Conservation (phyloP, 2,113 vertebrate genomes). For the Drymodes brunneopygia region DNA sequence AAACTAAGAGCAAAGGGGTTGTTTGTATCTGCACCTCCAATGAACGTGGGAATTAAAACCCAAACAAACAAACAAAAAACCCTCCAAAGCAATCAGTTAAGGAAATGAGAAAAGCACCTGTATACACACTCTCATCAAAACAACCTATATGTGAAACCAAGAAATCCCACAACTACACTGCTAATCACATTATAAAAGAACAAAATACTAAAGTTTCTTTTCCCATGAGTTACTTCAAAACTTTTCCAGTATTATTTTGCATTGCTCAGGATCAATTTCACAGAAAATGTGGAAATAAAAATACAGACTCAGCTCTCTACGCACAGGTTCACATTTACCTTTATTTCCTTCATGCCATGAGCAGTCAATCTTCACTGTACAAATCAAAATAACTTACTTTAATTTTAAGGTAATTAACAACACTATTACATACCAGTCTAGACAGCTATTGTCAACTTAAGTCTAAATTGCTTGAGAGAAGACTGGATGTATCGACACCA, state of each 20-base stretch:
- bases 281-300: background rate
- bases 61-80: too few species aligned
- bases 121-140: background rate
- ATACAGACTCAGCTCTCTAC: background rate
- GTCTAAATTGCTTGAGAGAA: background rate
- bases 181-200: background rate
- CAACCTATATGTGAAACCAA: background rate
- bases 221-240: background rate
- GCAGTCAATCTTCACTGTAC: background rate
- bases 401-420: conserved; percentile 6
- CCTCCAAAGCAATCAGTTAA: background rate
- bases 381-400: background rate
- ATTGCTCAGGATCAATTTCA: background rate
- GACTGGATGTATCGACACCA: background rate
- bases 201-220: background rate
- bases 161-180: background rate
- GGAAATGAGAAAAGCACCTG: background rate
- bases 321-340: background rate
- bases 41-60: background rate
- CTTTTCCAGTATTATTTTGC: background rate
- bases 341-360: background rate
- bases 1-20: background rate
- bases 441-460: background rate
- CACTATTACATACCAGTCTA: background rate
- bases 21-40: accelerated